These are phyloP conservation scores for Merluccius polli DNA, from an alignment of 2,797 vertebrate species.

Conservation along the genomic window DNA sequence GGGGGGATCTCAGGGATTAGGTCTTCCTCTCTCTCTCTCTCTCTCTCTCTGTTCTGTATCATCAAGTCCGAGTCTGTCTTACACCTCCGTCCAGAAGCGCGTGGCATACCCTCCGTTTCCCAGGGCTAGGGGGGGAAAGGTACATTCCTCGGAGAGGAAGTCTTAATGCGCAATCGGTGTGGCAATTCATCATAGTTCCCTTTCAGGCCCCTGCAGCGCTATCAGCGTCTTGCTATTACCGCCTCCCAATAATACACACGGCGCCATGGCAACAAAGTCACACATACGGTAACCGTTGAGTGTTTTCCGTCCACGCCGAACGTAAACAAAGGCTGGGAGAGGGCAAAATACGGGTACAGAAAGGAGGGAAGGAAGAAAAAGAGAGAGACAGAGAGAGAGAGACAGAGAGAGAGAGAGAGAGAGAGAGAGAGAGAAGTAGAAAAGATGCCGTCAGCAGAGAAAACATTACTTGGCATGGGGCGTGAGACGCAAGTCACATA, in stretches of 20 bases:
- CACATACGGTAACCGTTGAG: too few relatives aligned
- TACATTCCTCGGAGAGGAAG: not conserved
- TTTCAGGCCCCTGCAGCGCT: not conserved
- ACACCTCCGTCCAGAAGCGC: not conserved
- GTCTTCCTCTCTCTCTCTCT: not conserved
- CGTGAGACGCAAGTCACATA: not conserved
- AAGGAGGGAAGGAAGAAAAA: not conserved
- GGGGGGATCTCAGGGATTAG: not conserved
- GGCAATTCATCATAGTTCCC: not conserved
- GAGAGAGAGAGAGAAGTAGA: conserved; percentile 31
- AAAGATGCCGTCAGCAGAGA: conserved; percentile 39
- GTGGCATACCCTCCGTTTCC: not conserved
- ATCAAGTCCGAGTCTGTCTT: not conserved
- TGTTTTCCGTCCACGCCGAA: conserved; percentile 55
- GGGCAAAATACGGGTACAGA: conserved; percentile 42
- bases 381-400: not conserved
- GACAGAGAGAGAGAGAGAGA: conserved; percentile 9
- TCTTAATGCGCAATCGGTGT: not conserved
- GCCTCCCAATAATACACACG: conserved; percentile 45
- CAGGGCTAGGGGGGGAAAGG: not conserved
- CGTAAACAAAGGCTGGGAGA: conserved; percentile 65
- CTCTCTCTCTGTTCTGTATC: not conserved
- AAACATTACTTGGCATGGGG: conserved; percentile 61
- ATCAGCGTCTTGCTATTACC: conserved; percentile 50
- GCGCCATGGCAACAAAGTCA: conserved; percentile 14